phyloP scores from a whole-genome alignment of 2,888 invertebrate genomes.

The Pachycephus smyrnensis region DNA sequence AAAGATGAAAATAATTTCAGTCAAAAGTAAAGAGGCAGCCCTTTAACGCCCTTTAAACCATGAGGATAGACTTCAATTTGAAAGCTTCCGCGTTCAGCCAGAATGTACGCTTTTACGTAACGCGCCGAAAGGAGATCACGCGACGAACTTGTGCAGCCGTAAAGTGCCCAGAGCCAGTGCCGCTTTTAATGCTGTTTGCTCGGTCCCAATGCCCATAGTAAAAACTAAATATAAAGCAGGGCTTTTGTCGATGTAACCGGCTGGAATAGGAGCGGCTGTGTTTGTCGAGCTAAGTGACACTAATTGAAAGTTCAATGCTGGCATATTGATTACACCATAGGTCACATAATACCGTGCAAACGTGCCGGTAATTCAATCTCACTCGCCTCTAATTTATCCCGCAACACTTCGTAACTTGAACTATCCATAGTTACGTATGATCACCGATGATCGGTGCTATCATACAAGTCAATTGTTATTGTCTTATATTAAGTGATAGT shows the following conservation, averaged over 20 bases:
- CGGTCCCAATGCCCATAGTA: constrained; percentile 7
- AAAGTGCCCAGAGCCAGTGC: constrained; percentile 3
- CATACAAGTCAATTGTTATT: background rate
- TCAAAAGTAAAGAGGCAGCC: background rate
- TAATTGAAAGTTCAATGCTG: constrained; percentile 64
- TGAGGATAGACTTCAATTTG: background rate
- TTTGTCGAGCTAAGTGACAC: constrained; percentile 64
- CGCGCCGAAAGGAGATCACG: background rate
- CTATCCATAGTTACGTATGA: background rate
- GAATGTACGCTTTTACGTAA: constrained; percentile 2
- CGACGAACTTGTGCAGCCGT: constrained; percentile 7
- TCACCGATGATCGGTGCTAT: background rate
- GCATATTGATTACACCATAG: constrained; percentile 58
- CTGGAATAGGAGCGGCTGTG: constrained; percentile 58
- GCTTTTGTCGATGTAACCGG: constrained; percentile 27
- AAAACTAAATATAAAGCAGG: constrained; percentile 23
- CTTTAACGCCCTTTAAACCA: background rate
- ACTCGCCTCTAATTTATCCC: constrained; percentile 46
- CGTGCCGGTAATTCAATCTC: constrained; percentile 52
- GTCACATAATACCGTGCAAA: constrained; percentile 47
- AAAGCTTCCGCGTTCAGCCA: background rate
- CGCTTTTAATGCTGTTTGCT: constrained; percentile 9
- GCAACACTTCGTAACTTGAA: constrained; percentile 2
- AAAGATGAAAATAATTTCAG: background rate
- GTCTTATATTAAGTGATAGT: background rate